Base-by-base conservation (phyloP, 37 sponge, comb jelly and placozoan genomes). In the Haliclona indistincta region DNA sequence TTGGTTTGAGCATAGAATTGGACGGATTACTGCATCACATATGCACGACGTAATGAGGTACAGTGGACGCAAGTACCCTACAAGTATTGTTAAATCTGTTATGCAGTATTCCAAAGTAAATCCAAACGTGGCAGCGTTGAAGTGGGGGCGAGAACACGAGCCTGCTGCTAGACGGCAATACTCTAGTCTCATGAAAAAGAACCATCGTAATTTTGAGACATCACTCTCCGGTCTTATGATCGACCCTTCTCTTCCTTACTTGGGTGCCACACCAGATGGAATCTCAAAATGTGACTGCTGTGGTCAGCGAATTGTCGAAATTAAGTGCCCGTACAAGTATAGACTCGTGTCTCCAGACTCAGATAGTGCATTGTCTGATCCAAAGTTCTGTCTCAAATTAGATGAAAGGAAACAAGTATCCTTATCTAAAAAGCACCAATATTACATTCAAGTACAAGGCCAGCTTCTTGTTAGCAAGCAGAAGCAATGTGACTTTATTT, bases 241-340 rank as follows among this genome's bases (percentile, higher is more conserved):
- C 43, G 54, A 71, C 20, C 73, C 73, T 22, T 20, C 7, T 20
- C 20, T 40, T 23, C 73, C 73, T 23, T 52, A 28, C 73, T 28
- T 71, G 55, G 73, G 73, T 7, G 73, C 55, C 10, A 71, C 13
- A 52, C 73, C 73, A 22, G 73, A 71, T 71, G 73, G 73, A 13
- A 52, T 44, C 8, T 7, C 26, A 10, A 23, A 10, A 11, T 71
- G 73, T 71, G 15, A 26, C n/a, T 71, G 73, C 35, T 42, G 73
- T 71, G 73, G 55, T 25, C 25, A 44, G 8, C n/a, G n/a, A n/a
- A n/a, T n/a, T n/a, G n/a, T n/a, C n/a, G 49, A 47, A 47, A 47
- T 47, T 13, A 47, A 26, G 73, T 61, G 13, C 15, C 63, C 33
- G 10, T 61, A 20, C 15, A 30, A 23, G 15, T 23, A 23, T 29